Evolutionary conservation across 2,113 vertebrate species (phyloP), one percentile per base, ranked within the genome.

Genomic region (Otis tarda): DNA sequence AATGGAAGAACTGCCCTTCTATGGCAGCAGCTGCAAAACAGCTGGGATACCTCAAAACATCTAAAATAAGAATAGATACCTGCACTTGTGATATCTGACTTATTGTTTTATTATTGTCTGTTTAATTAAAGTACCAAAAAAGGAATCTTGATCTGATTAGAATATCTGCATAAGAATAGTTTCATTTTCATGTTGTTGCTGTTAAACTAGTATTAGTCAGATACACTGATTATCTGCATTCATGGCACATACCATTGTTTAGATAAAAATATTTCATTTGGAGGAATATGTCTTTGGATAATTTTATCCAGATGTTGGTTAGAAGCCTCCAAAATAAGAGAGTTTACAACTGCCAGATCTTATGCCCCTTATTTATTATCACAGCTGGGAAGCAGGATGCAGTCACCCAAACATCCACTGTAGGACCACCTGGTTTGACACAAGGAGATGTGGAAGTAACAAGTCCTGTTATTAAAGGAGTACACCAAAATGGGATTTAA

Each of bases 301-400:
- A 95, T 93, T 90, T 79, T 76, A 85, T 76, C 92, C 95, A 95
- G 88, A 85, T 92, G 88, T 71, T 77, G 39, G 35, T 37, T 27
- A 85, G 49, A 92, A 88, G 50, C 60, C 85, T 85, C 82, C 78
- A 90, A 83, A 87, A 43, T 50, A 85, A 43, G 71, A 73, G 25
- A 31, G 15, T 59, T 93, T 89, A 60, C 65, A 83, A 75, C 8
- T 76, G 49, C 49, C 53, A 93, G 78, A 91, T 82, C 60, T 78
- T 67, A 65, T 81, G 56, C 77, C 84, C 65, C 28, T 87, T 94
- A 60, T 94, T 95, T 96, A 87, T 94, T 96, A 53, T 85, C 70
- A 83, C 90, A 96, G 92, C 90, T 94, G 95, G 57, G 82, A 85
- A 85, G 67, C 43, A 88, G 57, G 22, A 94, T 79, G 63, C 35